These are phyloP conservation scores for Lasioglossum albipes DNA, from an alignment of 1,140 invertebrate species.

Conservation along the genomic window DNA sequence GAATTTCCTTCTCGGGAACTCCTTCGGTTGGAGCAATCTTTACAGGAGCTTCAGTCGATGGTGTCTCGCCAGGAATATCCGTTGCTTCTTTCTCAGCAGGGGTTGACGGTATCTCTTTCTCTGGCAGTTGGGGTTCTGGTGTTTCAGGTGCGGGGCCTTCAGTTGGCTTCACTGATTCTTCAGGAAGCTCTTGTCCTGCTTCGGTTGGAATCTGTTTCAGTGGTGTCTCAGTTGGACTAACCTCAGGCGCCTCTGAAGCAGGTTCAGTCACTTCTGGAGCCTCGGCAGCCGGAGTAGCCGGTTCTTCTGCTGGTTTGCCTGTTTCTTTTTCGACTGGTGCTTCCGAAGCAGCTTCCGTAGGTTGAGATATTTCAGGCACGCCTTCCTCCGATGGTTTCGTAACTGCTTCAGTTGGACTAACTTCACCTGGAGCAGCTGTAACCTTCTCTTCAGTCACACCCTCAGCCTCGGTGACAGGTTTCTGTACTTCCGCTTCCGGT, in stretches of 20 bases:
- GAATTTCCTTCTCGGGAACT: conserved; percentile 37
- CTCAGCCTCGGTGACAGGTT: conserved; percentile 32
- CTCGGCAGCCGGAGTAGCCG: conserved; percentile 20
- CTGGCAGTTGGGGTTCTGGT: not conserved
- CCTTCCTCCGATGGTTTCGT: conserved; percentile 26
- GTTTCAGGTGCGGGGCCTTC: not conserved
- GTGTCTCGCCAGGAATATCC: not conserved
- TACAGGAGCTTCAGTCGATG: not conserved
- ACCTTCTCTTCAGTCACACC: conserved; percentile 48
- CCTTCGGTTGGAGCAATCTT: conserved; percentile 31
- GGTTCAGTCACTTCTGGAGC: conserved; percentile 9
- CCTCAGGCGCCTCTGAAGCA: conserved; percentile 35
- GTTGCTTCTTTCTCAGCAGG: conserved; percentile 32
- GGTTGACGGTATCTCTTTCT: conserved; percentile 29
- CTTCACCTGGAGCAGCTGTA: conserved; percentile 11
- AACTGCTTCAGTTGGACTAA: conserved; percentile 40
- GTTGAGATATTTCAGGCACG: not conserved
- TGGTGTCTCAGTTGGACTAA: conserved; percentile 32
- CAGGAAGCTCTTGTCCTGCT: conserved; percentile 1
- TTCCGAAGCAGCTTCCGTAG: conserved; percentile 10
- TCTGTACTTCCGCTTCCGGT: conserved; percentile 4
- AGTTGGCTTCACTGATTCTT: not conserved
- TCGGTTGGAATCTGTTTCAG: conserved; percentile 7
- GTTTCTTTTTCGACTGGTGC: not conserved
- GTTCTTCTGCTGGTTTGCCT: conserved; percentile 27